These are phyloP conservation scores for Drosophila cardini DNA, from an alignment of 1,140 invertebrate genomes.

Conservation along the genomic window DNA sequence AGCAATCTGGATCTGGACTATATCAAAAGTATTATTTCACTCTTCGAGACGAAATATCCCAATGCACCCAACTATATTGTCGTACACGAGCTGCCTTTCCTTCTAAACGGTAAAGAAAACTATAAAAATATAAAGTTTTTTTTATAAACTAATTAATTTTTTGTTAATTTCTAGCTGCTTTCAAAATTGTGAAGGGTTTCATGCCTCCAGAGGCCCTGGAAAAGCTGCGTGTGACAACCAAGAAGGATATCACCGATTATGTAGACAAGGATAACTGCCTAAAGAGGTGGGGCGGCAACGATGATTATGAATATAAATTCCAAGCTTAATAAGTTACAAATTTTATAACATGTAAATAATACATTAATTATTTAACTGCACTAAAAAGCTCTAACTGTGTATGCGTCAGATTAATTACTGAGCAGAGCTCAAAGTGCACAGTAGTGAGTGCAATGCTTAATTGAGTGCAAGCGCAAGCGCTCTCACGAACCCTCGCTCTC, in stretches of 20 bases:
- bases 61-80: slow-evolving; percentile 95
- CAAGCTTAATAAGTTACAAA: slow-evolving; percentile 2
- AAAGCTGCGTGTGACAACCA: slow-evolving; percentile 94
- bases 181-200: slow-evolving; percentile 95
- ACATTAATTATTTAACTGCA: slow-evolving; percentile 52
- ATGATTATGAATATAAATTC: slow-evolving; percentile 86
- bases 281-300: slow-evolving; percentile 93
- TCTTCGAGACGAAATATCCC: slow-evolving; percentile 94
- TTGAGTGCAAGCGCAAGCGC: not conserved
- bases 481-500: not conserved
- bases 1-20: slow-evolving; percentile 96
- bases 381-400: not conserved
- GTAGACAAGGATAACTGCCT: slow-evolving; percentile 91
- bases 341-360: slow-evolving; percentile 65
- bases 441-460: slow-evolving; percentile 36
- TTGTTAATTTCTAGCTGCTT: slow-evolving; percentile 88
- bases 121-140: not conserved
- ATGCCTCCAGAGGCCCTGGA: slow-evolving; percentile 94
- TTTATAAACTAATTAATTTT: not conserved
- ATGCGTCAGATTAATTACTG: not conserved
- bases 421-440: slow-evolving; percentile 7
- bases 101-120: slow-evolving; percentile 91
- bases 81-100: slow-evolving; percentile 97
- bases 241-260: slow-evolving; percentile 90
- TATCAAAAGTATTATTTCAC: slow-evolving; percentile 91